These are phyloP conservation scores for Frankliniella fusca DNA, from an alignment of 2,888 invertebrate species.

Conservation along the genomic window DNA sequence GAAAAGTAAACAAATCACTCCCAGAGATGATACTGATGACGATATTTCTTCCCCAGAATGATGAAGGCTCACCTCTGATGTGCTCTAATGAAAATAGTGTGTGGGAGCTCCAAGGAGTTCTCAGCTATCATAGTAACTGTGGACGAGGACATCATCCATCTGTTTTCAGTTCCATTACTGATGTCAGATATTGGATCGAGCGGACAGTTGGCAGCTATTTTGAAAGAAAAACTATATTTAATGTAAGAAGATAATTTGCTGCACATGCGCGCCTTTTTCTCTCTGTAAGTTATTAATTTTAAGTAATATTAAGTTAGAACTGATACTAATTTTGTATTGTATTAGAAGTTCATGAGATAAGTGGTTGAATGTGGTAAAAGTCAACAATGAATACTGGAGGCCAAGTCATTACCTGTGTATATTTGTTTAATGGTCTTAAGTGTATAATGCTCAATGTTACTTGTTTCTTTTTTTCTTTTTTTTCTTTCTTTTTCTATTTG, in stretches of 20 bases:
- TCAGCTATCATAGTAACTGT: constrained; percentile 58
- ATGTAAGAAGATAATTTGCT: constrained; percentile 34
- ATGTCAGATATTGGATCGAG: constrained; percentile 48
- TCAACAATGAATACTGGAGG: constrained; percentile 1
- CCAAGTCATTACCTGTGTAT: background rate
- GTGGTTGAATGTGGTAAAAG: background rate
- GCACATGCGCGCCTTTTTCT: background rate
- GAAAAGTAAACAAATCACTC: background rate
- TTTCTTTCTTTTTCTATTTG: background rate
- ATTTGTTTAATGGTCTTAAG: background rate
- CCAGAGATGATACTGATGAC: background rate
- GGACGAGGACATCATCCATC: constrained; percentile 56
- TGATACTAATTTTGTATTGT: background rate
- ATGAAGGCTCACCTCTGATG: constrained; percentile 63
- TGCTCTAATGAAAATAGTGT: constrained; percentile 54
- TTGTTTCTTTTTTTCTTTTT: background rate
- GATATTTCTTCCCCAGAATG: constrained; percentile 50
- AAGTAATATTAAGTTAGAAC: background rate
- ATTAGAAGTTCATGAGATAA: background rate
- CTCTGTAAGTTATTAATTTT: background rate
- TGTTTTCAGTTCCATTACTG: constrained; percentile 51
- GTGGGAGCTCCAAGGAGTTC: constrained; percentile 59
- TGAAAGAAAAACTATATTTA: constrained; percentile 35
- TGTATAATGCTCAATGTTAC: background rate
- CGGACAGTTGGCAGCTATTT: constrained; percentile 47